Evolutionary conservation across 2,888 invertebrate genomes (phyloP), one percentile per base, ranked within the genome.

Genomic region (Prenolepis imparis): DNA sequence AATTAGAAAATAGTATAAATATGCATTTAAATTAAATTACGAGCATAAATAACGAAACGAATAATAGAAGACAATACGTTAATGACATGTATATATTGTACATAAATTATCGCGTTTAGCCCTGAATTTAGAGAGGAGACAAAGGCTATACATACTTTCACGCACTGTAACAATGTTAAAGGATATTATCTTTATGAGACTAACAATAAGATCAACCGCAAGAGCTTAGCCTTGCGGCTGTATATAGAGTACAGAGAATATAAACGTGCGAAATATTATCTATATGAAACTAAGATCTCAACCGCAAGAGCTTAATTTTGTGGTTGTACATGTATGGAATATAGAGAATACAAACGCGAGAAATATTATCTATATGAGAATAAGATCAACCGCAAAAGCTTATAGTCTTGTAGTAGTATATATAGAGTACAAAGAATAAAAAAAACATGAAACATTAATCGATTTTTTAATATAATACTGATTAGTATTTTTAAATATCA

Each of bases 41-140:
- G 0, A 18, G 11, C 18, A 6, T 55, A 55, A 55, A 32, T 52
- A n/a, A 21, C 1, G 11, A 48, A n/a, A 61, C 44, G 28, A 4
- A 15, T 24, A 44, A 4, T 73, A 21, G 1, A 61, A 32, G 2
- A 74, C 21, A 8, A 18, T 24, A 41, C n/a, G 28, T 63, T 44
- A 21, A 64, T 63, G 21, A 28, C 0, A 21, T 5, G 9, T 18
- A 0, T 1, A 52, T 61, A 18, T 18, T 5, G 9, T 18, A 0
- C 2, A 52, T 61, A 18, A 48, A 75, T 75, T 12, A 52, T 18
- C 6, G 57, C 15, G n/a, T 48, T 28, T 15, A 52, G n/a, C 28
- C 52, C 39, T 66, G 66, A 77, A 12, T 77, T 77, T 77, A 66
- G 77, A 77, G 52, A 77, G 75, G 28, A 39, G n/a, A 55, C 24